phyloP scores from a whole-genome alignment of 2,797 vertebrate species.

The Tragopan temminckii region DNA sequence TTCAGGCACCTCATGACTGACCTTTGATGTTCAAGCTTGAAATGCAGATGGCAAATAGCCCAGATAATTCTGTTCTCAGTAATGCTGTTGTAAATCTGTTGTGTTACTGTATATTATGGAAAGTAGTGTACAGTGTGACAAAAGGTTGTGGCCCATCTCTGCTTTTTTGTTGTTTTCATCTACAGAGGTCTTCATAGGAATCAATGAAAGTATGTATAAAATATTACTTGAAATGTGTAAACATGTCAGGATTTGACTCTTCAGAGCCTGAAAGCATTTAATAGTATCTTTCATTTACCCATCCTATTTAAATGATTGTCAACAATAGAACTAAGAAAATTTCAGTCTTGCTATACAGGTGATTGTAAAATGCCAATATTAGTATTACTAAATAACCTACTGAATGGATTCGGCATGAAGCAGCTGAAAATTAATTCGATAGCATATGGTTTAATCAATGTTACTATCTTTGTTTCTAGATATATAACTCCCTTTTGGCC shows the following conservation, averaged over 20 bases:
- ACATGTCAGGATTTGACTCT: neutral
- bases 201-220: neutral
- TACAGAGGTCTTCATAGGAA: neutral
- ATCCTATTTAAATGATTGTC: neutral
- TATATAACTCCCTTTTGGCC: neutral
- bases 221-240: neutral
- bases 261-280: neutral
- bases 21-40: neutral
- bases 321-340: neutral
- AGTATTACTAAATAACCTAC: neutral
- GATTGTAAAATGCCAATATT: neutral
- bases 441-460: neutral
- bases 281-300: neutral
- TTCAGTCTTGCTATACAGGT: neutral
- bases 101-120: neutral
- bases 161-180: neutral
- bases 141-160: constrained; percentile 4
- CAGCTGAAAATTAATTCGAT: neutral
- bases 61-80: neutral
- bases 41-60: neutral
- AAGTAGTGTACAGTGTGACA: neutral
- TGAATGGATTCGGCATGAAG: constrained; percentile 5
- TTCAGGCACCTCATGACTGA: neutral
- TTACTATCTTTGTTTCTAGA: neutral
- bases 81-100: neutral